A percentile compares a stretch with the other conserved stretches of the same genome.
phyloP scores from a whole-genome alignment of 2,113 vertebrate species.

The Pseudorectes ferrugineus region DNA sequence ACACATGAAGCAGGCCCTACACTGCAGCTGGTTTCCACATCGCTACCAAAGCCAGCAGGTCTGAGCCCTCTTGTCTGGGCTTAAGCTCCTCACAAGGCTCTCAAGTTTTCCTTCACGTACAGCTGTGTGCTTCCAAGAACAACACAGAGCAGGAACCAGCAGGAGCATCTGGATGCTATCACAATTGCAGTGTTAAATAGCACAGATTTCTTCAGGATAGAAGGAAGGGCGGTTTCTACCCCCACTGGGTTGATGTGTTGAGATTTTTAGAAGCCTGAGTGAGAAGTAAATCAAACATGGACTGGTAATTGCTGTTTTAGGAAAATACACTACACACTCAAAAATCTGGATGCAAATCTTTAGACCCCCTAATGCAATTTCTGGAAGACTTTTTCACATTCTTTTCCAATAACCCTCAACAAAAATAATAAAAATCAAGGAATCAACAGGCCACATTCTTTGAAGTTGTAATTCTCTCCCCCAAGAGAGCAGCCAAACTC shows the following conservation, averaged over 20 bases:
- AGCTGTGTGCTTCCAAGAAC: not conserved
- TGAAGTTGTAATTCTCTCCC: not conserved
- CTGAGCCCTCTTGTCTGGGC: not conserved
- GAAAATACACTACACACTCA: not conserved
- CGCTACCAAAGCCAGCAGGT: not conserved
- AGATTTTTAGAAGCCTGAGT: not conserved
- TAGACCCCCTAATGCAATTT: not conserved
- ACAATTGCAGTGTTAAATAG: not conserved
- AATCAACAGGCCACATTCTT: not conserved
- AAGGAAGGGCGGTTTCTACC: not conserved
- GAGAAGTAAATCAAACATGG: not conserved
- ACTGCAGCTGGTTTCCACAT: not conserved
- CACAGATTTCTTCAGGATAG: not conserved
- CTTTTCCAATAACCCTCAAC: not conserved
- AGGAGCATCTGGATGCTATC: not conserved
- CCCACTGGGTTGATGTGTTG: too few species aligned
- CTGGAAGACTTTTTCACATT: not conserved
- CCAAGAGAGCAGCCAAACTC: not conserved
- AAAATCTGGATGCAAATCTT: not conserved
- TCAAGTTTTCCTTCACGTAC: not conserved
- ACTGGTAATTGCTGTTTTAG: not conserved
- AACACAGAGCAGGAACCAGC: not conserved
- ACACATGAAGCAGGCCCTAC: accelerated
- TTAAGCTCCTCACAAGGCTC: not conserved
- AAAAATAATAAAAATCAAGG: not conserved